Evolutionary conservation across 2,888 invertebrate genomes (phyloP), one percentile per base, ranked within the genome.

Genomic region (Cerastis leucographa): DNA sequence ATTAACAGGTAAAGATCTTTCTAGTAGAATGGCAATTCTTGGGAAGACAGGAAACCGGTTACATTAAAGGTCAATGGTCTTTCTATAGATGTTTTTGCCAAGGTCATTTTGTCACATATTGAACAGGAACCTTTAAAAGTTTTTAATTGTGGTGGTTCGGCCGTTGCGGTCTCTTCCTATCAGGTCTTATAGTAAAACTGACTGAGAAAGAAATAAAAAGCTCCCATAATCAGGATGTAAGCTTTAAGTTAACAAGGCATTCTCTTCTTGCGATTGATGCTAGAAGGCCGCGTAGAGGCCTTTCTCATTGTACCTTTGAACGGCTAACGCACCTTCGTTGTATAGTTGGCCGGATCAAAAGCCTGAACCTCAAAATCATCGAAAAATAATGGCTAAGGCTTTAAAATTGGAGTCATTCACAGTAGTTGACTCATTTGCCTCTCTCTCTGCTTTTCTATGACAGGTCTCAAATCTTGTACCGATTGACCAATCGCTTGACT

Each of bases 401-500:
- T 49, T 51, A 25, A 51, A 19, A 44, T 19, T 0, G 7, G 9
- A 35, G 17, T n/a, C n/a, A n/a, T n/a, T n/a, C n/a, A n/a, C n/a
- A n/a, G n/a, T n/a, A n/a, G n/a, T n/a, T 25, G 8, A 44, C 5
- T 11, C 19, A 51, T 49, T 49, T 25, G 19, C 0, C 49, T 42
- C 5, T 44, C 17, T 19, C 35, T 29, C n/a, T 66, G 7, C 40
- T 74, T 49, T 12, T 49, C 49, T 56, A 51, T 29, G 35, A 49
- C 56, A 35, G 29, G 14, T 40, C 42, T 56, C 25, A 75, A 68
- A 49, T 75, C 17, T 64, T 22, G 7, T 64, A 56, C 67, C 62
- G n/a, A 56, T 84, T 81, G 42, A 74, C 54, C 69, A 84, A 81
- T 66, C 44, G 42, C 11, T 66, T 78, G 78, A 51, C 84, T 83